A percentile compares a stretch with the other conserved stretches of the same genome.
phyloP scores from a whole-genome alignment of 1,140 invertebrate species.

The Penaeus chinensis region DNA sequence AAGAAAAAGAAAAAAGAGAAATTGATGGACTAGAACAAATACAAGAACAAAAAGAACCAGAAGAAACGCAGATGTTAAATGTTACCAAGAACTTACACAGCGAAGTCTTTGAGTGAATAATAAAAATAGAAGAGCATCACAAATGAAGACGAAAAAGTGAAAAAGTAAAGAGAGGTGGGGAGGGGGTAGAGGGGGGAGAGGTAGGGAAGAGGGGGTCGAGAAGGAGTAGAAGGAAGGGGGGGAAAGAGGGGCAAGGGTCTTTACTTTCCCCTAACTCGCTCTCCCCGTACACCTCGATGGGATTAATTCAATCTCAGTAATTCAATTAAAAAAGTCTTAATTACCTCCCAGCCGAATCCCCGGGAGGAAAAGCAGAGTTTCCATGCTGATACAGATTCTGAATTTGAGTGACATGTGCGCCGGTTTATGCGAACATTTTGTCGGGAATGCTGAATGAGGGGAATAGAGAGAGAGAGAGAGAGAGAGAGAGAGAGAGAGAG shows the following conservation, averaged over 20 bases:
- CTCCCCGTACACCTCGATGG: slow-evolving; percentile 3
- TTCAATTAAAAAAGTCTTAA: slow-evolving; percentile 25
- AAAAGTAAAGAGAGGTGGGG: not conserved
- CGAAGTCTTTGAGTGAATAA: not conserved
- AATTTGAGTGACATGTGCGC: not conserved
- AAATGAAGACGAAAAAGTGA: not conserved
- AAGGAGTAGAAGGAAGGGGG: not conserved
- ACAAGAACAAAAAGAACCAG: not conserved
- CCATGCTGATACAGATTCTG: slow-evolving; percentile 9
- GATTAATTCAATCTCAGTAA: slow-evolving; percentile 25
- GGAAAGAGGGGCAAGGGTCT: not conserved
- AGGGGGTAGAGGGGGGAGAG: not conserved
- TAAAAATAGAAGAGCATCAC: too few species aligned
- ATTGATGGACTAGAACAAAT: not conserved
- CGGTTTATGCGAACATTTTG: too few species aligned
- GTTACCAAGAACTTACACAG: too few species aligned
- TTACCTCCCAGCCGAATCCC: slow-evolving; percentile 6
- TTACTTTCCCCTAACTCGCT: not conserved
- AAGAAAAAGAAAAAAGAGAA: not conserved
- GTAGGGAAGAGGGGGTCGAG: not conserved
- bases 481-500: too few species aligned
- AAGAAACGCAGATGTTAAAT: not conserved
- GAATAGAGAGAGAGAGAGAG: too few species aligned
- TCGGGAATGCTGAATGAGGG: too few species aligned
- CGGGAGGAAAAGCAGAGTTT: not conserved